phyloP scores from a whole-genome alignment of 2,888 invertebrate species.

The Diogma glabrata region DNA sequence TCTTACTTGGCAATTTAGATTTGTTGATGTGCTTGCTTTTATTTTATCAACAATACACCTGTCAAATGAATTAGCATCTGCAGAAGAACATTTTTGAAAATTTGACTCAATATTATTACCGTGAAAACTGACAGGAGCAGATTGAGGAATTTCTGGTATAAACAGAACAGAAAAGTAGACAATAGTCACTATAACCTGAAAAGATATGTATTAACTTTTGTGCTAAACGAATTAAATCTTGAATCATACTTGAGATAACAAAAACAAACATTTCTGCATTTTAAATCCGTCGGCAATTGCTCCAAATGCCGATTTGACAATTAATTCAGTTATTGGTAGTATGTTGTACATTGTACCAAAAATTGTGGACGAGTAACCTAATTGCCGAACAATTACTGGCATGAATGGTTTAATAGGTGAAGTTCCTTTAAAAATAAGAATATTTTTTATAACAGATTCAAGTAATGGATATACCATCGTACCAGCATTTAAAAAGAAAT shows the following conservation, averaged over 20 bases:
- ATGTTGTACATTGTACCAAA: conserved; percentile 70
- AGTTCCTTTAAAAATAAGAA: conserved; percentile 46
- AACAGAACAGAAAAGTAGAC: conserved; percentile 62
- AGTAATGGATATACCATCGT: too few species aligned
- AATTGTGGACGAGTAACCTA: conserved; percentile 66
- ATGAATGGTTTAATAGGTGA: conserved; percentile 69
- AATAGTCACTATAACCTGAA: conserved; percentile 53
- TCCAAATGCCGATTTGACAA: conserved; percentile 74
- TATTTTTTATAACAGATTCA: too few species aligned
- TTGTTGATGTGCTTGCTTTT: conserved; percentile 28
- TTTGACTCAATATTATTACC: conserved; percentile 46
- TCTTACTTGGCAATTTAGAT: conserved; percentile 40
- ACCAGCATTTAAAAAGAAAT: conserved; percentile 82
- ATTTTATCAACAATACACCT: conserved; percentile 39
- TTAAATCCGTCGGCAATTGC: conserved; percentile 65
- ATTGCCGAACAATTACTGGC: conserved; percentile 58
- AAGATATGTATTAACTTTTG: too few species aligned
- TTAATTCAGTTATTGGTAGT: conserved; percentile 63
- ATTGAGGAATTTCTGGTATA: conserved; percentile 48
- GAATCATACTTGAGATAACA: conserved; percentile 40
- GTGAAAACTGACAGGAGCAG: conserved; percentile 44
- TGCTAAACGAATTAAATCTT: not conserved
- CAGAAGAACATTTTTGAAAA: conserved; percentile 44
- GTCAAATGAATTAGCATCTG: conserved; percentile 25
- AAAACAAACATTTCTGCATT: conserved; percentile 60